Conservation (phyloP, 2,797 vertebrate species). For the Lindbergichthys nudifrons region DNA sequence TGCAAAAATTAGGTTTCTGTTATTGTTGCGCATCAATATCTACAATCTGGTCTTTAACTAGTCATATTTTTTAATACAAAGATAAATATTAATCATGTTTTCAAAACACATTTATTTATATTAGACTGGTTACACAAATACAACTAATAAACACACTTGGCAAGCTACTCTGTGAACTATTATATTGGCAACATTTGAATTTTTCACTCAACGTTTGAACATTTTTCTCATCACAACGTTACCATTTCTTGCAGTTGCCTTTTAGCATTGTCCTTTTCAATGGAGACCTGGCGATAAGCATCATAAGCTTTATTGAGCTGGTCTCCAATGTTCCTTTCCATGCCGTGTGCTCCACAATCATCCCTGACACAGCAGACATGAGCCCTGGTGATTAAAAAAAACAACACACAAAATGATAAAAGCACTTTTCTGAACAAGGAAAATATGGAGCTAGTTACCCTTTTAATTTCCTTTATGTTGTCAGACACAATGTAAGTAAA, state of each 20-base stretch:
- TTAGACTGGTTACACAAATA: slow-evolving; percentile 12
- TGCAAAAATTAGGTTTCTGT: slow-evolving; percentile 78
- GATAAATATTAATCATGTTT: not conserved
- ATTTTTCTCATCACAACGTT: slow-evolving; percentile 17
- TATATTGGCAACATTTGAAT: not conserved
- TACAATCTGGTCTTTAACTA: not conserved
- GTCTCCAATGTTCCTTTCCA: slow-evolving; percentile 97
- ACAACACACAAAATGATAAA: not conserved
- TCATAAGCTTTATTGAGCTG: slow-evolving; percentile 99
- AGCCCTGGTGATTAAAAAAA: slow-evolving; percentile 66
- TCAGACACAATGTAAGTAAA: not conserved
- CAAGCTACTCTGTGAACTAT: not conserved
- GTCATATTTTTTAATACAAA: slow-evolving; percentile 8
- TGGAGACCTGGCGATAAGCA: slow-evolving; percentile 95
- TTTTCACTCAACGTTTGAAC: not conserved
- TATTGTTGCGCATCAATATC: slow-evolving; percentile 24
- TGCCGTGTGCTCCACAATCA: slow-evolving; percentile 91
- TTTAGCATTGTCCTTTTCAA: slow-evolving; percentile 92
- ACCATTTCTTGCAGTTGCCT: slow-evolving; percentile 94
- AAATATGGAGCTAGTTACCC: not conserved
- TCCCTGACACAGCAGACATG: slow-evolving; percentile 88
- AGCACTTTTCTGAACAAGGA: not conserved
- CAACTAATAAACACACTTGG: slow-evolving; percentile 6
- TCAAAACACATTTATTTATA: not conserved
- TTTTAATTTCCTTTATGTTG: not conserved